phyloP scores from a whole-genome alignment of 2,113 vertebrate genomes.

The Ursus arctos region DNA sequence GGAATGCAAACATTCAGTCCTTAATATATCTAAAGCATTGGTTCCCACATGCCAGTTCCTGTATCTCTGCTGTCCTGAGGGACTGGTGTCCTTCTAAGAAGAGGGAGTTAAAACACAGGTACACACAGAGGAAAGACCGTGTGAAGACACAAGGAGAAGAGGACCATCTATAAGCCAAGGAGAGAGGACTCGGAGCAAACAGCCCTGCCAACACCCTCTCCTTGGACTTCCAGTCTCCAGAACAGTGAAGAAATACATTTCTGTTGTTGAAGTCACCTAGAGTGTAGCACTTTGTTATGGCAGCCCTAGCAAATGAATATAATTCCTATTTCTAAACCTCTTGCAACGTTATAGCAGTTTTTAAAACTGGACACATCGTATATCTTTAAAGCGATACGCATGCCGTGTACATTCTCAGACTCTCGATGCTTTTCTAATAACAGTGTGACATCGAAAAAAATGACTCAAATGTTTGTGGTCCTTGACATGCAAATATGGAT shows the following conservation, averaged over 20 bases:
- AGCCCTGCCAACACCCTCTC: fast-evolving
- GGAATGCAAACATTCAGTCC: background rate
- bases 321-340: background rate
- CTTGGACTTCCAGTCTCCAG: background rate
- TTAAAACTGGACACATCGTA: background rate
- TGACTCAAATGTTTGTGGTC: background rate
- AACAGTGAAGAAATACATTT: background rate
- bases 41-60: background rate
- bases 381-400: background rate
- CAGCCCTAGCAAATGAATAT: background rate
- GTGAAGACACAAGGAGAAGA: background rate
- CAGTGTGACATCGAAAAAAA: background rate
- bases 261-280: background rate
- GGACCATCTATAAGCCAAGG: background rate
- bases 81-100: background rate
- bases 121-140: background rate
- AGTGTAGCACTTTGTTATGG: background rate
- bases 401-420: background rate
- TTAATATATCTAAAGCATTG: background rate
- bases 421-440: background rate
- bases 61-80: too few relatives aligned
- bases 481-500: background rate
- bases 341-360: background rate
- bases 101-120: background rate
- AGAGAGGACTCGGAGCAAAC: background rate